Evolutionary conservation across 2,888 invertebrate genomes (phyloP), one percentile per base, ranked within the genome.

Genomic region (Carcina quercana): DNA sequence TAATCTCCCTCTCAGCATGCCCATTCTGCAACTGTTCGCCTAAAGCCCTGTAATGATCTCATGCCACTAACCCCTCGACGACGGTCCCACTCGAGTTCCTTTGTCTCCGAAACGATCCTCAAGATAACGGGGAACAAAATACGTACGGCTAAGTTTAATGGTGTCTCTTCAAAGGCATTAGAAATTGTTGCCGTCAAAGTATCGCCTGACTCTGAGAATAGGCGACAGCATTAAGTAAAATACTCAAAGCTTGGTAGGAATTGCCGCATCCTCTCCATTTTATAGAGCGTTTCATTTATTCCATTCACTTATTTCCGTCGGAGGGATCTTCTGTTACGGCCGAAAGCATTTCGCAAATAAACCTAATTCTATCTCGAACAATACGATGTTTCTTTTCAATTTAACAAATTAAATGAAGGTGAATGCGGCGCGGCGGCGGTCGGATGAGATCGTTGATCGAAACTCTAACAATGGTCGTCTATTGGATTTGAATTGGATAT

Each of bases 311-410:
- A 76, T 76, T 70, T 65, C 61, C 63, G 24, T 11, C 61, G 65
- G 69, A 71, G 65, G 72, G 74, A 72, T 74, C 74, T 60, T 53
- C 58, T 47, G 64, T 75, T 73, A 76, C 76, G 75, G 74, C 57
- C 70, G 67, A 69, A 63, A 70, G 71, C 64, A 68, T 73, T 70
- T 64, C 70, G 62, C 68, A 72, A 78, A 78, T 74, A 78, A 73
- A 74, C 76, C 70, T 76, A 76, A 76, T 76, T 70, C 62, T 58
- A 62, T 64, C 62, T n/a, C 49, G 65, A 69, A 73, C 69, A 74
- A 71, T 73, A 61, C 69, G 62, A 72, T 72, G 74, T 74, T 76
- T 76, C 76, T 74, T 79, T 79, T 73, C 79, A 76, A 80, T 80
- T 79, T 78, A 73, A 72, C 72, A 78, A 74, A 80, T 78, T 76